Evolutionary conservation across 2,113 vertebrate species (phyloP).

Genomic region (Psittacula cyanocephala): DNA sequence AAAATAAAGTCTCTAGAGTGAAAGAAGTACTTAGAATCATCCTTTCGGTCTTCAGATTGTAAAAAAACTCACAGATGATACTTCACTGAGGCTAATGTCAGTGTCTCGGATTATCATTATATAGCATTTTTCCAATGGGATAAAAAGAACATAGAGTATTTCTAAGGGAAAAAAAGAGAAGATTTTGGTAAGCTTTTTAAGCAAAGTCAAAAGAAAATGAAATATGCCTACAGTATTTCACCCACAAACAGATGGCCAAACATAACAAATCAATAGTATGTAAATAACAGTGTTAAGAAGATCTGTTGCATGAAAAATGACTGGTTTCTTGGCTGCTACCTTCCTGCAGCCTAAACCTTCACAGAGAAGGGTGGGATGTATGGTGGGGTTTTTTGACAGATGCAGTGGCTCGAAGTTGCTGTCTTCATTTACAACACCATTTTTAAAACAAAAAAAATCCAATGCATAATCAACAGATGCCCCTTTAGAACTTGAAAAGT

Average conservation of each 20-base stretch:
- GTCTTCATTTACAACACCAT: not conserved
- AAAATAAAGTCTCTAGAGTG: not conserved
- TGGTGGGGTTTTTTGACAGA: conserved; percentile 28
- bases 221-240: conserved; percentile 46
- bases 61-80: not conserved
- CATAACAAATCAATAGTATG: conserved; percentile 72
- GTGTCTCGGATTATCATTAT: not conserved
- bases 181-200: conserved; percentile 52
- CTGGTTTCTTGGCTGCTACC: conserved; percentile 52
- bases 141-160: conserved; percentile 5
- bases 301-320: conserved; percentile 58
- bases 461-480: not conserved
- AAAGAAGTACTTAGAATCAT: not conserved
- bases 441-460: not conserved
- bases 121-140: not conserved
- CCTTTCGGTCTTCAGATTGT: not conserved
- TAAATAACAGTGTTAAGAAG: conserved; percentile 63
- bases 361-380: conserved; percentile 23
- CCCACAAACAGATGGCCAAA: conserved; percentile 72
- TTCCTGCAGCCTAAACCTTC: conserved; percentile 16
- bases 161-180: not conserved
- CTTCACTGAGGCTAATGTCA: not conserved
- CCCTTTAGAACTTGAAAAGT: conserved; percentile 21
- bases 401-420: not conserved
- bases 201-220: conserved; percentile 46